phyloP scores from a whole-genome alignment of 2,888 invertebrate species.

The Myopa testacea region DNA sequence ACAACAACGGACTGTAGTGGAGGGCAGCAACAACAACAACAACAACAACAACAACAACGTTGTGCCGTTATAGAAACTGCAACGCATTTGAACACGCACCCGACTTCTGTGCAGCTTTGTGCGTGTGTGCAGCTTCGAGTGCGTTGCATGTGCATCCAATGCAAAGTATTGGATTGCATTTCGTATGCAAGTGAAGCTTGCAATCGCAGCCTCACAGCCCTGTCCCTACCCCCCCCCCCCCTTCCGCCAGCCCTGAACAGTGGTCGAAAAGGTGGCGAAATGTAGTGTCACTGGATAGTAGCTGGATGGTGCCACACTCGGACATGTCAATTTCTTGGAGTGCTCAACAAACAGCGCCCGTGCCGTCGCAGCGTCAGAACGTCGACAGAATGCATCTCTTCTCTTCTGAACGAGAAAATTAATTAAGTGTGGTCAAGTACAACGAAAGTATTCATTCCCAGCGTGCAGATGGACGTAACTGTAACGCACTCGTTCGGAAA shows the following conservation, averaged over 20 bases:
- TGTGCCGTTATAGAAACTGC: background rate
- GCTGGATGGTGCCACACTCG: slow-evolving; percentile 5
- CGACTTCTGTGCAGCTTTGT: slow-evolving; percentile 22
- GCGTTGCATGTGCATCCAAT: slow-evolving; percentile 23
- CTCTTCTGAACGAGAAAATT: background rate
- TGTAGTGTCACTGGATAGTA: slow-evolving; percentile 2
- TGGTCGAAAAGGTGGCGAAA: slow-evolving; percentile 32
- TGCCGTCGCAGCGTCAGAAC: background rate
- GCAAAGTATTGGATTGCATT: slow-evolving; percentile 53
- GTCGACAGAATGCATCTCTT: background rate
- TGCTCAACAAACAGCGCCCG: background rate
- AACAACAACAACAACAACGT: slow-evolving; percentile 15
- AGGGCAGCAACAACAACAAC: slow-evolving; percentile 20
- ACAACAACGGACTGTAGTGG: slow-evolving; percentile 20
- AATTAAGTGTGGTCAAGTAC: background rate
- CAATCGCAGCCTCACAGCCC: slow-evolving; percentile 40
- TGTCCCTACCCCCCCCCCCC: slow-evolving; percentile 8
- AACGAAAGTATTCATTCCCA: background rate
- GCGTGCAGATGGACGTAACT: background rate
- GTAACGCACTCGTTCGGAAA: too few relatives aligned
- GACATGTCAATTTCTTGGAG: slow-evolving; percentile 32
- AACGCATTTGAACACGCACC: slow-evolving; percentile 33
- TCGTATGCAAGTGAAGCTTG: slow-evolving; percentile 52
- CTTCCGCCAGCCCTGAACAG: background rate
- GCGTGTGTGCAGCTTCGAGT: slow-evolving; percentile 22